A percentile compares a stretch with the other conserved stretches of the same genome.
phyloP scores from a whole-genome alignment of 2,888 invertebrate genomes.

The Pecten maximus region DNA sequence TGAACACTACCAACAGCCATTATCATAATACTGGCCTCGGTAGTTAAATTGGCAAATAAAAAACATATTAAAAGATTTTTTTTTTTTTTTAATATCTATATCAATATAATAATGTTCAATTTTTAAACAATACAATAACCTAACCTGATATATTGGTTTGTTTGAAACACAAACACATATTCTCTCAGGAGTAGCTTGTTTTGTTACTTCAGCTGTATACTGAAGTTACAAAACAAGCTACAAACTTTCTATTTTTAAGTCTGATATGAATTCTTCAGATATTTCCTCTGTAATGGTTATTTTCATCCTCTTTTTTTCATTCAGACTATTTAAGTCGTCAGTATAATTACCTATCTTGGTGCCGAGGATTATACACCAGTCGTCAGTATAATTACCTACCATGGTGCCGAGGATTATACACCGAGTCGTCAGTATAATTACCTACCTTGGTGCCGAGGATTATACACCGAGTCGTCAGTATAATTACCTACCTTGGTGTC shows the following conservation, averaged over 20 bases:
- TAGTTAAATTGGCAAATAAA: no score
- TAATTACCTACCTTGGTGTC: neutral
- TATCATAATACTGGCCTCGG: no score
- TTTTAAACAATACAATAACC: no score
- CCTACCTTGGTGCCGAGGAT: neutral
- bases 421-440: neutral
- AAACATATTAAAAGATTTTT: no score
- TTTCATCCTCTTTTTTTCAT: neutral
- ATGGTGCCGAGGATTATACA: neutral
- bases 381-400: neutral
- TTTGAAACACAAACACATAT: neutral
- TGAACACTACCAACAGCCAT: no score
- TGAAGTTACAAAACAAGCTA: neutral
- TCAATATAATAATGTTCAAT: no score
- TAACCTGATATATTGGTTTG: neutral
- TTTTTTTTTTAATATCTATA: no score
- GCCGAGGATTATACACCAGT: neutral
- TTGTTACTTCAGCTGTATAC: neutral
- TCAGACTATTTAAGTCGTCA: neutral
- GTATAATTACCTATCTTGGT: neutral
- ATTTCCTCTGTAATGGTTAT: neutral
- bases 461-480: neutral
- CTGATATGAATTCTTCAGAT: neutral
- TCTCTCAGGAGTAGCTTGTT: no score
- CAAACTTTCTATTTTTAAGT: neutral